Base-by-base conservation (phyloP, 2,113 vertebrate species). In the Bujurquina vittata region DNA sequence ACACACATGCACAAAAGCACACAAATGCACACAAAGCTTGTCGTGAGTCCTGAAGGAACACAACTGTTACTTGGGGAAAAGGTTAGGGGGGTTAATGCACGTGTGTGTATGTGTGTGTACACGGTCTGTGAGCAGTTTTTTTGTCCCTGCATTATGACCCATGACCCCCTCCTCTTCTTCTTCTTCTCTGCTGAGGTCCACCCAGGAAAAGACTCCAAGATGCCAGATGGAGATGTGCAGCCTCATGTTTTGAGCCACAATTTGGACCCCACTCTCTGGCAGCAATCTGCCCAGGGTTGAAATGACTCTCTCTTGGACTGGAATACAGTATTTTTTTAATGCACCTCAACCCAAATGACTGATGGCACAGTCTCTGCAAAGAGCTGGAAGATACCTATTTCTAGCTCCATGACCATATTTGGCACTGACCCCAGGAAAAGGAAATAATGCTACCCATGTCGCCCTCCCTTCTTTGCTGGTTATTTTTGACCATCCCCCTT, bases 341-440 rank as follows among this genome's bases (percentile, higher is more conserved):
- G 77, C 62, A 84, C 79, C 81, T 84, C 79, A 74, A 80, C 82
- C 82, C 84, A 60, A 86, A 76, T 7, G 11, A 72, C 81, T 35
- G 60, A 87, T 86, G 88, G 78, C 74, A 89, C 80, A 56, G 61
- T 75, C 76, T 84, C 80, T 78, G 35, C 58, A 74, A 84, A 84
- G 85, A 84, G 85, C 69, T 85, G 91, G 75, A 88, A 93, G 93
- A 91, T 88, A 61, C 73, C 79, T 88, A 93, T 92, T 94, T 84
- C 62, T n/a, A 80, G 88, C 87, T 89, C 60, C 49, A 60, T 65
- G 79, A 86, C 92, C 92, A 89, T 92, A 92, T 93, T 88, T 91
- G 91, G 90, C 79, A 77, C 40, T 91, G 87, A 91, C 87, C 76
- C 78, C 77, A 90, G 84, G 86, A 91, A 92, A 90, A 90, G 79